Evolutionary conservation across 1,140 invertebrate genomes (phyloP), one percentile per base, ranked within the genome.

Genomic region (Asobara japonica): DNA sequence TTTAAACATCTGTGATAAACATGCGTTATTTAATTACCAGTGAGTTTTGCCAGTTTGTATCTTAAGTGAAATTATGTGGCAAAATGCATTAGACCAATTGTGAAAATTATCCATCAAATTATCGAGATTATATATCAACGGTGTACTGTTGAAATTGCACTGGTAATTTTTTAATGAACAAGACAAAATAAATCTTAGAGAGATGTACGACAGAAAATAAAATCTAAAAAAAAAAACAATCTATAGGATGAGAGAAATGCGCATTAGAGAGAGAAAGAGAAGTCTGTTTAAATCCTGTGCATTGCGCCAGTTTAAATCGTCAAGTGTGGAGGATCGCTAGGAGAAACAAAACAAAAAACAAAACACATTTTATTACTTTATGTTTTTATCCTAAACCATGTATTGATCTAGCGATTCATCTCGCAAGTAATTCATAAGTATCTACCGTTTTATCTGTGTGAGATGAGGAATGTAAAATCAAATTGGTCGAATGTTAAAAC

Each of bases 1-100:
- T 80, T 79, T 75, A 86, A 86, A 87, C 84, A 87, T 86, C 85
- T 87, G 86, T 87, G 86, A 87, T 87, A 87, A 84, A 81, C 7
- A 22, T 25, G 22, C 18, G 51, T 56, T 56, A 56, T 25, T 20
- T 22, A 5, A 25, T 56, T 18, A 56, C 51, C 51, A 56, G 22
- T 56, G 51, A 25, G 25, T 56, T 25, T 56, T 25, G 22, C 36
- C 45, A 51, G 61, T 65, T n/a, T 71, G 51, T 51, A 68, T 51
- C 16, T 20, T 11, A 10, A 8, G 60, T 68, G 45, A 73, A 72
- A 72, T 41, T 33, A 62, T 41, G 60, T n/a, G 13, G 48, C 27
- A n/a, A 69, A 36, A 65, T 16, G 64, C 62, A 18, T 33, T 31
- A 38, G 72, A 33, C 11, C 31, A 69, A 68, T 30, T 38, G 8